These are phyloP conservation scores for Emydocephalus ijimae DNA, from an alignment of 2,113 vertebrate genomes.

Conservation along the genomic window DNA sequence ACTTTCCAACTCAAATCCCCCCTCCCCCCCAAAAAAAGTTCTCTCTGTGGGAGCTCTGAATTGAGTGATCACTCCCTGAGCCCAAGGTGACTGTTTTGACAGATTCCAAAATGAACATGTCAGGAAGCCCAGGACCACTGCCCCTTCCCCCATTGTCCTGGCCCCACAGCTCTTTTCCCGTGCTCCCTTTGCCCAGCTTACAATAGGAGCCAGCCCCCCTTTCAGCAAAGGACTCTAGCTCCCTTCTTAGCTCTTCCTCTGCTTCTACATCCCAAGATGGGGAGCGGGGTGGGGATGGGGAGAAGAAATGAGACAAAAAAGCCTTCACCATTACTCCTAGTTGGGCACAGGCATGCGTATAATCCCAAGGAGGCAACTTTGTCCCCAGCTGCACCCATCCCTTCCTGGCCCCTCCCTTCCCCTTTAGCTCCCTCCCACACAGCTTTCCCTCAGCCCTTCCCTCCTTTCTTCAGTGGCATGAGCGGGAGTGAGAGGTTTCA, in stretches of 20 bases:
- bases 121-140: conserved; percentile 10
- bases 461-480: neutral
- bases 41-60: conserved; percentile 36
- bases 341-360: neutral
- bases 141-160: conserved; percentile 12
- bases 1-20: neutral
- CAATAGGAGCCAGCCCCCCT: conserved; percentile 21
- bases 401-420: neutral
- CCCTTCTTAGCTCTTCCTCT: conserved; percentile 1
- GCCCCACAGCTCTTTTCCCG: conserved; percentile 19
- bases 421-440: neutral
- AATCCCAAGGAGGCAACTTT: neutral
- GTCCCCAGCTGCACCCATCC: neutral
- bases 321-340: neutral
- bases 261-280: neutral
- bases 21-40: neutral
- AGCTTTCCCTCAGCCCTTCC: neutral
- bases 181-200: conserved; percentile 15
- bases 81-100: conserved; percentile 41
- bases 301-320: neutral
- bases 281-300: neutral
- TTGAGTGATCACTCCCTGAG: conserved; percentile 44
- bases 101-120: conserved; percentile 65
- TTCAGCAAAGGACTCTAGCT: conserved; percentile 15
- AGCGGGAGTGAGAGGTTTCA: conserved; percentile 12